phyloP scores from a whole-genome alignment of 2,797 vertebrate genomes.

The Triplophysa yarkandensis region DNA sequence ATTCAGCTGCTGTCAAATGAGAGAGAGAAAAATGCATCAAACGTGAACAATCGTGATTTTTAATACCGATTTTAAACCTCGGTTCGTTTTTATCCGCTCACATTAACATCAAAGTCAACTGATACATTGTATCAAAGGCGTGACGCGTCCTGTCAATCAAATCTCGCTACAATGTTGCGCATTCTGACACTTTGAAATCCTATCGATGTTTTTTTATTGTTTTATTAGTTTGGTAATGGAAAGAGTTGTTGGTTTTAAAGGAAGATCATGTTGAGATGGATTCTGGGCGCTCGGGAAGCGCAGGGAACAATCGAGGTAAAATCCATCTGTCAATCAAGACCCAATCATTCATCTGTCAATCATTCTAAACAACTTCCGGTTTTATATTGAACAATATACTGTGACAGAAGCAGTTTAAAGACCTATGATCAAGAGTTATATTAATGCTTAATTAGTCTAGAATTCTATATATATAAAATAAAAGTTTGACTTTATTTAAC shows the following conservation, averaged over 20 bases:
- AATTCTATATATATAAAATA: too few relatives aligned
- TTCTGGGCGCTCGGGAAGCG: constrained; percentile 87
- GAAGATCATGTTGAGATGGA: constrained; percentile 88
- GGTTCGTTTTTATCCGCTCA: neutral
- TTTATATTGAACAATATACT: too few relatives aligned
- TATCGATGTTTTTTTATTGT: neutral
- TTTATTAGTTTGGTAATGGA: neutral
- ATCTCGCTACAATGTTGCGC: neutral
- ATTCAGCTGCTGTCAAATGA: neutral
- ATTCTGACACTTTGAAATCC: neutral
- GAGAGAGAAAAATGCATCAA: neutral
- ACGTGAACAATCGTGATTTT: neutral
- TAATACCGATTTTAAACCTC: neutral
- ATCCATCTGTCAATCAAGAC: neutral
- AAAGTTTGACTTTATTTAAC: too few relatives aligned
- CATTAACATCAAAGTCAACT: neutral
- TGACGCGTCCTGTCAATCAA: constrained; percentile 20
- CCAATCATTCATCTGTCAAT: too few relatives aligned
- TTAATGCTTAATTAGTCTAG: too few relatives aligned
- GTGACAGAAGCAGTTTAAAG: too few relatives aligned
- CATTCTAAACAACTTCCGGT: too few relatives aligned
- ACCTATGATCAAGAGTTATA: too few relatives aligned
- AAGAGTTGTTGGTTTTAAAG: neutral
- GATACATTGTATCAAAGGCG: neutral
- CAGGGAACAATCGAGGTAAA: constrained; percentile 85